These are phyloP conservation scores for human (Homo sapiens) DNA, from an alignment of 2,113 vertebrate genomes.

Conservation along the genomic window GRCh38 chr2:62430001-62430500, in stretches of 20 bases:
- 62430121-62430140: background rate
- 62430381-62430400: background rate
- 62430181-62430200: background rate
- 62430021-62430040: background rate
- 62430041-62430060: background rate
- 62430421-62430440: background rate
- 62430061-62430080: background rate
- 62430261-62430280: background rate
- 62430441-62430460: background rate
- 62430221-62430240: conserved; percentile 5
- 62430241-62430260: conserved; percentile 20
- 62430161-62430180: background rate
- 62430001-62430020: conserved; percentile 22
- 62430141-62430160: background rate
- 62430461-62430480: background rate
- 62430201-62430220: background rate
- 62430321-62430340: background rate
- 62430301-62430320: background rate
- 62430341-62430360: background rate
- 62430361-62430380: background rate
- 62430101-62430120: background rate
- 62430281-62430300: background rate
- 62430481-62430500: background rate
- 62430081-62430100: background rate
- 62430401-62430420: background rate